Evolutionary conservation across 1,140 invertebrate genomes (phyloP).

Genomic region (Maniola jurtina): DNA sequence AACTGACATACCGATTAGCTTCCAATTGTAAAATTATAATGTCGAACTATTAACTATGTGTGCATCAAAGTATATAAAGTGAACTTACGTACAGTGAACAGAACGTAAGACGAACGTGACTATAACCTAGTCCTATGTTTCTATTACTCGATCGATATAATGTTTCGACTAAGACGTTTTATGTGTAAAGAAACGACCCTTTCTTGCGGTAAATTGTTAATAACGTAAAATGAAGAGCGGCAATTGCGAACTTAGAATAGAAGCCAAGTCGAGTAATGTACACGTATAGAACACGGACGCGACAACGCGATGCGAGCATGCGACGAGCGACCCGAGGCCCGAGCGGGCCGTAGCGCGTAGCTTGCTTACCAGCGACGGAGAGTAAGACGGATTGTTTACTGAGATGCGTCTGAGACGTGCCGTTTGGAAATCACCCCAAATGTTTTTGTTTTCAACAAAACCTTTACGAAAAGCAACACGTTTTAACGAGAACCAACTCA

Average conservation of each 20-base stretch:
- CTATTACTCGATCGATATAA: slow-evolving; percentile 66
- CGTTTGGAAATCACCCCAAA: slow-evolving; percentile 64
- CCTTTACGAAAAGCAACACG: slow-evolving; percentile 60
- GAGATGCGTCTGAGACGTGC: slow-evolving; percentile 75
- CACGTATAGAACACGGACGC: slow-evolving; percentile 64
- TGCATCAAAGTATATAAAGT: slow-evolving; percentile 69
- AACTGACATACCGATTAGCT: slow-evolving; percentile 70
- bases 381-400: slow-evolving; percentile 74
- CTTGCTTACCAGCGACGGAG: slow-evolving; percentile 69
- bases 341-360: slow-evolving; percentile 50
- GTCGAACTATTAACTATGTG: slow-evolving; percentile 65
- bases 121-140: slow-evolving; percentile 73
- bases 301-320: slow-evolving; percentile 59
- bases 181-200: slow-evolving; percentile 53
- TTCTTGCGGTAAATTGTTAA: slow-evolving; percentile 63
- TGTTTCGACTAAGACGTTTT: slow-evolving; percentile 58
- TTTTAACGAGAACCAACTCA: slow-evolving; percentile 71
- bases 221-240: slow-evolving; percentile 58
- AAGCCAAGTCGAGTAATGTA: slow-evolving; percentile 72
- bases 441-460: slow-evolving; percentile 50
- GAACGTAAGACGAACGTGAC: slow-evolving; percentile 68
- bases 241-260: slow-evolving; percentile 62
- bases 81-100: slow-evolving; percentile 66
- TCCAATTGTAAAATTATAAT: slow-evolving; percentile 66
- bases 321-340: slow-evolving; percentile 40